Conservation (phyloP, 2,888 invertebrate species). For the Agriopis aurantiaria region DNA sequence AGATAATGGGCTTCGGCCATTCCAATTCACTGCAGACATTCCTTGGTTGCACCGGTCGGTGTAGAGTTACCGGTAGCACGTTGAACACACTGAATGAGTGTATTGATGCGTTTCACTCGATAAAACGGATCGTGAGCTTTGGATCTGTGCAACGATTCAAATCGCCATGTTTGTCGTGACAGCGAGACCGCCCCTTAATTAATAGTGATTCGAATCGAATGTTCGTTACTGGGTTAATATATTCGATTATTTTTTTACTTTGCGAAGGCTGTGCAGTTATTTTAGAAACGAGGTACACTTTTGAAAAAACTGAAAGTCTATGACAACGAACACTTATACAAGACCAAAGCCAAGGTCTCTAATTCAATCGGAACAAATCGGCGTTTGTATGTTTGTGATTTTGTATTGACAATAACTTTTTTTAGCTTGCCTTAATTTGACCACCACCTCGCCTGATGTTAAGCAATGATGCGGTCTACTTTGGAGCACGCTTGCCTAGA, state of each 20-base stretch:
- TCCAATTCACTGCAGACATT: background rate
- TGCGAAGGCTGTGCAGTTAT: background rate
- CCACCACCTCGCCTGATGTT: too few species aligned
- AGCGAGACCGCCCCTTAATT: conserved; percentile 70
- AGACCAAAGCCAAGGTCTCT: too few species aligned
- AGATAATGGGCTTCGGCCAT: background rate
- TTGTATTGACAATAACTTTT: too few species aligned
- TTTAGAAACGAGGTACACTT: background rate
- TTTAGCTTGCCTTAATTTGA: too few species aligned
- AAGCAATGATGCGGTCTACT: too few species aligned
- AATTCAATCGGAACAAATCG: too few species aligned
- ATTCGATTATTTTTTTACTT: conserved; percentile 58
- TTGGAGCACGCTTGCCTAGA: too few species aligned
- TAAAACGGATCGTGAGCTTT: conserved; percentile 74
- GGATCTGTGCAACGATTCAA: conserved; percentile 60
- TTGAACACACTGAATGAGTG: conserved; percentile 67
- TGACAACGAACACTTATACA: too few species aligned
- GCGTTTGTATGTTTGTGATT: too few species aligned
- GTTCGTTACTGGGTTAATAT: conserved; percentile 66
- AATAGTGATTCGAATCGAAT: conserved; percentile 65
- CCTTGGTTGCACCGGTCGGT: conserved; percentile 50
- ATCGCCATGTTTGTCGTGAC: conserved; percentile 60
- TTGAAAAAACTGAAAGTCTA: too few species aligned
- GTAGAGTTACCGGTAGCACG: conserved; percentile 64
- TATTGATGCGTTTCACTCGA: conserved; percentile 71